Conservation (phyloP, 2,888 invertebrate species). For the Tribolium freemani region DNA sequence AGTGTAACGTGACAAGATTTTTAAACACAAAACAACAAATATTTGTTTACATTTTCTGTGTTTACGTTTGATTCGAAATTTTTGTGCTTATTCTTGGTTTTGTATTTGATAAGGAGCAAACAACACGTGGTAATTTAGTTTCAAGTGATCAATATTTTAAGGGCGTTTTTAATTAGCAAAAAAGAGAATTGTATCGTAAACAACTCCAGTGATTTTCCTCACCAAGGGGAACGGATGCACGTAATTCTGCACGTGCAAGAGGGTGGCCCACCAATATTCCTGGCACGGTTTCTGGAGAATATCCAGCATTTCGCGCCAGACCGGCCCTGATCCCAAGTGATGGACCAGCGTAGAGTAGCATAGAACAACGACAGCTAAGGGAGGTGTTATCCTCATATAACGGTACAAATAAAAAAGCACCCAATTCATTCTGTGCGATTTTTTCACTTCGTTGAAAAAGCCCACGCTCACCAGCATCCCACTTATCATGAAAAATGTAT, state of each 20-base stretch:
- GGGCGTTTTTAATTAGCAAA: too few relatives aligned
- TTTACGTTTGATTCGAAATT: too few relatives aligned
- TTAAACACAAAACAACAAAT: too few relatives aligned
- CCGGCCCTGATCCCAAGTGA: conserved; percentile 68
- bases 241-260: conserved; percentile 66
- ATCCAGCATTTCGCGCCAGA: conserved; percentile 60
- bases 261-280: conserved; percentile 64
- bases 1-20: too few relatives aligned
- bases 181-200: too few relatives aligned
- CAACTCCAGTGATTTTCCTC: not conserved
- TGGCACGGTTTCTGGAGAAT: conserved; percentile 54
- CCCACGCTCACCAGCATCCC: conserved; percentile 66
- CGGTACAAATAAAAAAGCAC: conserved; percentile 66
- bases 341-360: conserved; percentile 66
- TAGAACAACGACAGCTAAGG: conserved; percentile 66
- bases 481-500: conserved; percentile 68
- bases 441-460: conserved; percentile 63
- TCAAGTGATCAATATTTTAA: too few relatives aligned
- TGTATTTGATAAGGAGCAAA: too few relatives aligned
- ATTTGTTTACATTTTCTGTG: too few relatives aligned
- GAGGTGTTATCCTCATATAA: conserved; percentile 69
- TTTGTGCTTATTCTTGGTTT: too few relatives aligned
- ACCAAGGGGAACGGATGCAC: conserved; percentile 55
- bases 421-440: conserved; percentile 62
- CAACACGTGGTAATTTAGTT: too few relatives aligned